Conservation (phyloP, 2,888 invertebrate species). For the Pristionchus entomophagus region DNA sequence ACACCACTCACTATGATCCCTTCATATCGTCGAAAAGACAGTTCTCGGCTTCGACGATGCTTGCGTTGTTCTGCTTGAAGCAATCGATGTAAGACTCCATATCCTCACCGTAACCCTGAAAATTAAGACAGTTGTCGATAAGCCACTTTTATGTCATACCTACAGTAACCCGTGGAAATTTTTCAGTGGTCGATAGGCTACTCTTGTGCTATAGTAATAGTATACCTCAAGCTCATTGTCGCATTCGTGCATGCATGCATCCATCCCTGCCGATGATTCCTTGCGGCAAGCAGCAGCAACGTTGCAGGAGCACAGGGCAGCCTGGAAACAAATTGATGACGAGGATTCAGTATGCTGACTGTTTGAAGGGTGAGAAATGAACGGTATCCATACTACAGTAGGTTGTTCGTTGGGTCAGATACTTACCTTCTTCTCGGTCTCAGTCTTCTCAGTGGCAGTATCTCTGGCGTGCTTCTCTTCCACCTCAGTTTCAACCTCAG, state of each 20-base stretch:
- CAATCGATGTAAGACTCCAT: not conserved
- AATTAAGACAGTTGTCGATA: not conserved
- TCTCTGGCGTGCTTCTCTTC: no score
- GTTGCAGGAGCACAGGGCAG: not conserved
- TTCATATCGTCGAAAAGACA: not conserved
- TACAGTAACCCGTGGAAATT: no score
- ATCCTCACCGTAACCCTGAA: not conserved
- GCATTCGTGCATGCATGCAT: not conserved
- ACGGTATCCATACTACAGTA: not conserved
- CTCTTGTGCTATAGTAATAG: not conserved
- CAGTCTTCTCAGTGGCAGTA: no score
- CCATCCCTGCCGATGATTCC: not conserved
- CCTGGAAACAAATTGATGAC: not conserved
- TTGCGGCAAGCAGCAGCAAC: not conserved
- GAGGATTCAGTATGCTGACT: no score
- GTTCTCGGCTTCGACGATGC: not conserved
- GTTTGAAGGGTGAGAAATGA: no score
- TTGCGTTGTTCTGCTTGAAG: not conserved
- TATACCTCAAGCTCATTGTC: not conserved
- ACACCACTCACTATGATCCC: conserved; percentile 27
- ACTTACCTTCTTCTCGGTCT: no score
- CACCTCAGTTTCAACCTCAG: no score
- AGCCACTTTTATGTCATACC: no score
- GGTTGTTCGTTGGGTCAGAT: no score
- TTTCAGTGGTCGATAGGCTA: not conserved